Evolutionary conservation across 2,888 invertebrate species (phyloP).

Genomic region (Harpagoxenus sublaevis): DNA sequence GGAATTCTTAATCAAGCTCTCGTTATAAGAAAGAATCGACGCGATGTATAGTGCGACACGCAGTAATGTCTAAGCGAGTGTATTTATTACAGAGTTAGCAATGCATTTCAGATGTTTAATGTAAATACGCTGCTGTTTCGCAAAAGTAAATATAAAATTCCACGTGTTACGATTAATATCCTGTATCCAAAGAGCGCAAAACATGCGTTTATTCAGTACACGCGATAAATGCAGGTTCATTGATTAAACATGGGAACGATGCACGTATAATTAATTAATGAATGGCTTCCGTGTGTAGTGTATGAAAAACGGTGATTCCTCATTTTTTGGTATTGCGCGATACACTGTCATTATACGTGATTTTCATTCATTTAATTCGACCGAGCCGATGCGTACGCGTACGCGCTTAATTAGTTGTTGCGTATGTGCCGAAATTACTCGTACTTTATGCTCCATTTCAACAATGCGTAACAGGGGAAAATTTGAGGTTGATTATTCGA

Average conservation of each 20-base stretch:
- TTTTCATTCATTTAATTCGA: constrained; percentile 58
- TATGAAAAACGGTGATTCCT: constrained; percentile 55
- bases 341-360: constrained; percentile 55
- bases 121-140: constrained; percentile 23
- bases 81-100: neutral
- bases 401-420: constrained; percentile 56
- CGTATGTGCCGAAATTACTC: constrained; percentile 53
- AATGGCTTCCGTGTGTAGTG: constrained; percentile 52
- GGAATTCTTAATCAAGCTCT: neutral
- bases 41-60: neutral
- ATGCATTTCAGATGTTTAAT: constrained; percentile 27
- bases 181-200: constrained; percentile 46
- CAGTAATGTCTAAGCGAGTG: neutral
- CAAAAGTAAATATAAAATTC: constrained; percentile 53
- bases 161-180: constrained; percentile 55
- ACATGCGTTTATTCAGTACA: constrained; percentile 54
- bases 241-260: constrained; percentile 55
- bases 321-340: constrained; percentile 59
- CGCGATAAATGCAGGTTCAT: constrained; percentile 56
- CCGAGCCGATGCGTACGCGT: constrained; percentile 52
- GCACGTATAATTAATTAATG: constrained; percentile 58
- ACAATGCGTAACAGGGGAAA: constrained; percentile 41
- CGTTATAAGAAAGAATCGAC: neutral
- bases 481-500: constrained; percentile 52
- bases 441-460: constrained; percentile 58